Percentiles rank a stretch among this genome's conserved stretches.
These are phyloP conservation scores for Mungos mungo DNA, from an alignment of 2,113 vertebrate species.

Conservation along the genomic window DNA sequence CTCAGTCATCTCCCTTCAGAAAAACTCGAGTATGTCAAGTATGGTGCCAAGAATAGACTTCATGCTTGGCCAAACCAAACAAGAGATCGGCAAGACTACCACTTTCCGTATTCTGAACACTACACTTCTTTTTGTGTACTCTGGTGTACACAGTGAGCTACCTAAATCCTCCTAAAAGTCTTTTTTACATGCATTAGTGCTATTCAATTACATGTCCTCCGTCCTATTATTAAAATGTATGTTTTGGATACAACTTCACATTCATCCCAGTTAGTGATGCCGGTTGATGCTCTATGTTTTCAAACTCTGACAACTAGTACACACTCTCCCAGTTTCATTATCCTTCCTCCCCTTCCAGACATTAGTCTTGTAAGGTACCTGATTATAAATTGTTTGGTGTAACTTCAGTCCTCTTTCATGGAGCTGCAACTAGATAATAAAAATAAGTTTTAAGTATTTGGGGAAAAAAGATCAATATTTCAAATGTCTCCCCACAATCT, in stretches of 20 bases:
- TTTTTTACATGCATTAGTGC: not conserved
- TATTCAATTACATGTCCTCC: not conserved
- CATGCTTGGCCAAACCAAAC: not conserved
- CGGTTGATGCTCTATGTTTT: not conserved
- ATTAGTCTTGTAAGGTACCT: slow-evolving; percentile 82
- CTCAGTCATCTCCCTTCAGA: not conserved
- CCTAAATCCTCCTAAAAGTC: not conserved
- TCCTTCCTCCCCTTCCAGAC: not conserved
- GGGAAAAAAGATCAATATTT: not conserved
- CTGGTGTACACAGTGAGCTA: not conserved
- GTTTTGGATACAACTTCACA: not conserved
- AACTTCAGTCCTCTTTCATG: slow-evolving; percentile 96
- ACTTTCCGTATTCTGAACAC: slow-evolving; percentile 8
- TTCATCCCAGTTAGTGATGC: not conserved
- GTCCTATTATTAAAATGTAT: slow-evolving; percentile 6
- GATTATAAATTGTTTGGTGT: slow-evolving; percentile 93
- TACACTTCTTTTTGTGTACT: not conserved
- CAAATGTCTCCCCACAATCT: not conserved
- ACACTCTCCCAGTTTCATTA: not conserved
- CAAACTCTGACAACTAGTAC: not conserved
- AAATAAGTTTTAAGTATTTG: slow-evolving; percentile 22
- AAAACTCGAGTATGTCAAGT: not conserved
- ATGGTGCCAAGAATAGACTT: not conserved
- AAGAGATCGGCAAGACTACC: not conserved
- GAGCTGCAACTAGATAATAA: slow-evolving; percentile 90